phyloP scores from a whole-genome alignment of 1,140 invertebrate species.

The Micrasema longulum region DNA sequence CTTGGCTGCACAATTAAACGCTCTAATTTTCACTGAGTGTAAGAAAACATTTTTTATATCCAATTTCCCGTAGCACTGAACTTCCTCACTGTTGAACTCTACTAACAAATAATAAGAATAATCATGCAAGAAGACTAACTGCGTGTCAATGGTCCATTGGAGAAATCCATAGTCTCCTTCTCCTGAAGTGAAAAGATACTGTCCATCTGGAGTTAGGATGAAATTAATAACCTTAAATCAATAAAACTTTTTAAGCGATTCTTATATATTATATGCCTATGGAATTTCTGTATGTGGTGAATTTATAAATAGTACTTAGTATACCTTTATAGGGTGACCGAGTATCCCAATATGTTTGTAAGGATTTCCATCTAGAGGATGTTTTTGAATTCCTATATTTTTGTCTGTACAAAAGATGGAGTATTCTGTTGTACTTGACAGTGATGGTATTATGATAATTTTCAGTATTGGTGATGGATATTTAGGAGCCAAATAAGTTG shows the following conservation, averaged over 20 bases:
- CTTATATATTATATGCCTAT: too few relatives aligned
- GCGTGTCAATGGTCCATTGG: slow-evolving; percentile 72
- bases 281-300: too few relatives aligned
- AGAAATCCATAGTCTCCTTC: slow-evolving; percentile 68
- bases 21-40: too few relatives aligned
- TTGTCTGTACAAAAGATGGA: slow-evolving; percentile 74
- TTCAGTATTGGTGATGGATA: slow-evolving; percentile 71
- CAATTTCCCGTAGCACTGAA: too few relatives aligned
- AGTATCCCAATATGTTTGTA: slow-evolving; percentile 75
- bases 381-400: slow-evolving; percentile 75
- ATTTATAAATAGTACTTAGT: neutral
- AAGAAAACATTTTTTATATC: too few relatives aligned
- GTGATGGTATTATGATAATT: slow-evolving; percentile 65
- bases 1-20: too few relatives aligned
- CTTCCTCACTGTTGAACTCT: too few relatives aligned
- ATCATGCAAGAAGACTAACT: slow-evolving; percentile 66
- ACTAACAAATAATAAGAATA: too few relatives aligned
- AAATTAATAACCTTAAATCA: slow-evolving; percentile 61
- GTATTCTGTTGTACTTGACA: slow-evolving; percentile 60
- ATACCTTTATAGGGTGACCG: slow-evolving; percentile 73
- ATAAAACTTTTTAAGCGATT: slow-evolving; percentile 31
- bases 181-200: slow-evolving; percentile 72
- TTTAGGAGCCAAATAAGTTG: slow-evolving; percentile 74
- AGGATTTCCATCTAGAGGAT: slow-evolving; percentile 80
- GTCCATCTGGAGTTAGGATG: slow-evolving; percentile 59